Base-by-base conservation (phyloP, 2,888 invertebrate genomes). In the Nemotelus pantherinus region DNA sequence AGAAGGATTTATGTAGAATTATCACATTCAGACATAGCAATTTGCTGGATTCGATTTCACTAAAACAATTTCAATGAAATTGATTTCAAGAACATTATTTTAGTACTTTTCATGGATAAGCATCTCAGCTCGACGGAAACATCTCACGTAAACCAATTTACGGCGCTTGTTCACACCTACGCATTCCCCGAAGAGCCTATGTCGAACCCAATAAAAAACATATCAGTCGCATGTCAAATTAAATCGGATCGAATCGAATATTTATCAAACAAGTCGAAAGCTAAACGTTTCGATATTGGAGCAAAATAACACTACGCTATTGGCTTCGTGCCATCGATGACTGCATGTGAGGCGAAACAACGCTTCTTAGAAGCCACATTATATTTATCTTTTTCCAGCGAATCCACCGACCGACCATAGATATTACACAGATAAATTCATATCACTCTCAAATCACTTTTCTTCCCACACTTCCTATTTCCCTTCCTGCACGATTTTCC, bases 191-290 rank as follows among this genome's bases (percentile, higher is more conserved):
- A 41, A 43, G 72, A 50, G 39, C 60, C 63, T 60, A 60, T 48
- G 60, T 63, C 60, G 48, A 48, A 60, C 74, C 48, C 53, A 74
- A 53, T 53, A 74, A 60, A 63, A 41, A 74, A n/a, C 74, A 63
- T 60, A 74, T 74, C 74, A 74, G 50, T 74, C 63, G 63, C 74
- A 63, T 74, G 60, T 60, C 74, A 63, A 60, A 60, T 60, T 48
- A 60, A 74, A 74, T 60, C 60, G 60, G 43, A 63, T 74, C 63
- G 60, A 74, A 74, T 74, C 60, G 45, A 44, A 72, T 72, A 72
- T 72, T 72, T 58, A 57, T 72, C 71, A 72, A 63, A 74, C 63
- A 60, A 47, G 74, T 9, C 70, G 48, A 53, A 63, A 47, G n/a
- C 65, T n/a, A 47, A 47, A 65, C n/a, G 65, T 25, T 47, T 9